Percentiles rank a stretch among this genome's conserved stretches.
These are phyloP conservation scores for Synanthedon vespiformis DNA, from an alignment of 2,888 invertebrate species.

Conservation along the genomic window DNA sequence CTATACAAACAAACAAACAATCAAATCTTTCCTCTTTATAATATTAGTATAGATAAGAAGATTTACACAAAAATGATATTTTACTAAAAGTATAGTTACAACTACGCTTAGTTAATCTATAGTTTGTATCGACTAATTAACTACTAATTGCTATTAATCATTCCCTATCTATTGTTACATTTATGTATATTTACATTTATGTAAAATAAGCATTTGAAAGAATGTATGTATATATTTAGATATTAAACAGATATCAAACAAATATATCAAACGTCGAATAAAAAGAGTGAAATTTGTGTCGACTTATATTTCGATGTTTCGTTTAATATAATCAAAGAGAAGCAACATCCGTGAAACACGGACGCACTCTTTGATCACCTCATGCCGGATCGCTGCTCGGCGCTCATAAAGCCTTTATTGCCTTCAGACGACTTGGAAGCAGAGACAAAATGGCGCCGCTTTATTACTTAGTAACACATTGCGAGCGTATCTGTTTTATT, in stretches of 20 bases:
- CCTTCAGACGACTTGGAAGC: constrained; percentile 46
- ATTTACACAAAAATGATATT: too few relatives aligned
- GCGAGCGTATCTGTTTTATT: constrained; percentile 62
- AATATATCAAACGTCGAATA: constrained; percentile 1
- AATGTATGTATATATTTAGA: constrained; percentile 3
- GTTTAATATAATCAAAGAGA: constrained; percentile 43
- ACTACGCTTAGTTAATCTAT: too few relatives aligned
- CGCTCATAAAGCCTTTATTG: constrained; percentile 60
- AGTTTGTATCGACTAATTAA: too few relatives aligned
- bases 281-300: constrained; percentile 3
- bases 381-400: constrained; percentile 44
- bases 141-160: too few relatives aligned
- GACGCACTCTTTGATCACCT: constrained; percentile 59
- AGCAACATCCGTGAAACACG: constrained; percentile 53
- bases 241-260: constrained; percentile 2
- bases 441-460: constrained; percentile 66
- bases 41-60: too few relatives aligned
- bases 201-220: too few relatives aligned
- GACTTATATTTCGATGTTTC: constrained; percentile 42
- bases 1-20: too few relatives aligned
- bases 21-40: too few relatives aligned
- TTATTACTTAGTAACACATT: constrained; percentile 70
- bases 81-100: too few relatives aligned
- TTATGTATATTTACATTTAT: too few relatives aligned
- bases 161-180: too few relatives aligned